Evolutionary conservation across 2,888 invertebrate species (phyloP).

Genomic region (Hipparchia semele): DNA sequence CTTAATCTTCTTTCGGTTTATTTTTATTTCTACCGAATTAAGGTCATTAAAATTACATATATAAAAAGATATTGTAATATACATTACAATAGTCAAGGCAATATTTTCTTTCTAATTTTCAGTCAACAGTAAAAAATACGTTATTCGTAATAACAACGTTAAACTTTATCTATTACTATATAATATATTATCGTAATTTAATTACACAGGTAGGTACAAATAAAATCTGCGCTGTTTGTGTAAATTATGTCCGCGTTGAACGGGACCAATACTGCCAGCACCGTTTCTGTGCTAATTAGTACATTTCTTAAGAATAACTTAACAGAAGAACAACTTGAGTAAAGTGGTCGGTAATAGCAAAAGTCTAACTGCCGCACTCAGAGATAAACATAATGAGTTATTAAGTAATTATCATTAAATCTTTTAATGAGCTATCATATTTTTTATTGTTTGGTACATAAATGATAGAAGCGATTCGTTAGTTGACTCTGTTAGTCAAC

Average conservation of each 20-base stretch:
- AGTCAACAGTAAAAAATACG: neutral
- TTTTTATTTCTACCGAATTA: no score
- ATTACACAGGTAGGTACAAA: constrained; percentile 2
- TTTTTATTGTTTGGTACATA: no score
- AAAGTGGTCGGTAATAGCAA: neutral
- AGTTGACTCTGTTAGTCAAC: no score
- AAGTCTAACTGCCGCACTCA: neutral
- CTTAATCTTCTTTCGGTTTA: no score
- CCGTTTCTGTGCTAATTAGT: constrained; percentile 12
- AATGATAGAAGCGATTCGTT: no score
- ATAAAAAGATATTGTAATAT: no score
- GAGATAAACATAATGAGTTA: no score
- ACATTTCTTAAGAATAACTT: neutral
- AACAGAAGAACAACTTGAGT: neutral
- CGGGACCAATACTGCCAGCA: constrained; percentile 12
- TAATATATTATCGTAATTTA: neutral
- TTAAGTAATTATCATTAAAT: no score
- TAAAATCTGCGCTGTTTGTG: constrained; percentile 6
- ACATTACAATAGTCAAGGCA: neutral
- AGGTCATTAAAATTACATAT: no score
- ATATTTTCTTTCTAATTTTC: neutral
- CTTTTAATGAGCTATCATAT: no score
- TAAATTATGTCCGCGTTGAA: constrained; percentile 14
- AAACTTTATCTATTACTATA: neutral
- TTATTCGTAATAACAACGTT: neutral